Evolutionary conservation across 92 coral and sea anemone species (phyloP).

Genomic region (Paramuricea clavata): DNA sequence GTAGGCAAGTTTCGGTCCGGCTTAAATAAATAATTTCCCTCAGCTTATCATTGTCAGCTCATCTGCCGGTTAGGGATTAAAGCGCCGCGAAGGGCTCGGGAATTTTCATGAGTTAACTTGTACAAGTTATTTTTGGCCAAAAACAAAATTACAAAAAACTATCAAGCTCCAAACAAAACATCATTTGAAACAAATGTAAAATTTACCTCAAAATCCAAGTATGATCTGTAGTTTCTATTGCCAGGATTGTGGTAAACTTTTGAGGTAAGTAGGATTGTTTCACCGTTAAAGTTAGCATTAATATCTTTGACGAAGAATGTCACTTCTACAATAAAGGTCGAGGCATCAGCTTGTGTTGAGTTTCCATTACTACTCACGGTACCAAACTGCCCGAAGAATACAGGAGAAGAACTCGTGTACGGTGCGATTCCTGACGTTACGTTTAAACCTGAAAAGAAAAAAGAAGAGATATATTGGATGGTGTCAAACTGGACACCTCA

Average conservation of each 20-base stretch:
- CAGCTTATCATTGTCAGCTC: too few species aligned
- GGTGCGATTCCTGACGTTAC: not conserved
- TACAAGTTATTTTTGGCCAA: not conserved
- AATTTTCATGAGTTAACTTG: too few species aligned
- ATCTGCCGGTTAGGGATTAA: too few species aligned
- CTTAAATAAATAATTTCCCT: too few species aligned
- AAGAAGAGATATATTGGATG: not conserved
- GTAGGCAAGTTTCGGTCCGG: too few species aligned
- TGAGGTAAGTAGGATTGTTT: not conserved
- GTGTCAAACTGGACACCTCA: too few species aligned
- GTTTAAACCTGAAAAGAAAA: not conserved
- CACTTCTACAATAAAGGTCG: constrained; percentile 47
- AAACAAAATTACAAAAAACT: too few species aligned
- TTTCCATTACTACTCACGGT: constrained; percentile 62
- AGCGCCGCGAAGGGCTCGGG: not conserved
- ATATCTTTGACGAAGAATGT: constrained; percentile 55
- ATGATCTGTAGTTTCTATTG: not conserved
- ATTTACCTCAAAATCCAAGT: constrained; percentile 10
- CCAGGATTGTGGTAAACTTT: constrained; percentile 21
- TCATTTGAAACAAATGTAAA: not conserved
- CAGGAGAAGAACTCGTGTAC: not conserved
- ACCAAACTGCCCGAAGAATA: constrained; percentile 11
- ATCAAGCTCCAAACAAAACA: too few species aligned
- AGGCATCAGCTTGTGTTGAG: constrained; percentile 43
- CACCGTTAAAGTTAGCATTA: not conserved